Base-by-base conservation (phyloP, 2,888 invertebrate genomes). In the Stratiomys singularior region DNA sequence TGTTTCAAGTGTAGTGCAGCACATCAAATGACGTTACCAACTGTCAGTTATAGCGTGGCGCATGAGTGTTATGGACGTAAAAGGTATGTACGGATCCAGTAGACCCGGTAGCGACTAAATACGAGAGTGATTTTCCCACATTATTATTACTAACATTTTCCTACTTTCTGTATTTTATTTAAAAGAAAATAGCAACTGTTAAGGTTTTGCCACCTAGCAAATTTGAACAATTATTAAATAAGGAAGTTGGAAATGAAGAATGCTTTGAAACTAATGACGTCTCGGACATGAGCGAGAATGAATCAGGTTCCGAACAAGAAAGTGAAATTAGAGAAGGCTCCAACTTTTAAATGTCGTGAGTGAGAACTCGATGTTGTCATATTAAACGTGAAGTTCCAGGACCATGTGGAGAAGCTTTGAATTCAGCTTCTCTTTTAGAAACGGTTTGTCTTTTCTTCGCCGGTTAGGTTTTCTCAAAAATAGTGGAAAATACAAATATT, bases 351-450 rank as follows among this genome's bases (percentile, higher is more conserved):
- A 44, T 7, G 9, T 44, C 44, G 44, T 44, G 9, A 44, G 1
- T 25, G 5, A 60, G 60, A 25, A 60, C 60, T 60, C 60, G 60
- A 1, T 23, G 60, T 60, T 25, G 23, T 25, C 21, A 60, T 60
- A 60, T 60, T 25, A 60, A 13, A 52, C 52, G 52, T 52, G 52
- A 52, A 52, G 15, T 60, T 23, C 23, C 60, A 25, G 60, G 18
- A 25, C 60, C 60, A 4, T 60, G 60, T 25, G 13, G 25, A n/a
- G 60, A 60, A 60, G 60, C 60, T 23, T 60, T 60, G 60, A 60
- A 60, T 7, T 60, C 21, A 60, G 18, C 21, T 60, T 60, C 60
- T 23, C 23, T 25, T 21, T 7, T 60, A 60, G 60, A 60, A 60
- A 60, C 15, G 60, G 21, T 60, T 23, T 60, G 18, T 23, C 9